Conservation (phyloP, 2,113 vertebrate genomes). For the Tyto alba region DNA sequence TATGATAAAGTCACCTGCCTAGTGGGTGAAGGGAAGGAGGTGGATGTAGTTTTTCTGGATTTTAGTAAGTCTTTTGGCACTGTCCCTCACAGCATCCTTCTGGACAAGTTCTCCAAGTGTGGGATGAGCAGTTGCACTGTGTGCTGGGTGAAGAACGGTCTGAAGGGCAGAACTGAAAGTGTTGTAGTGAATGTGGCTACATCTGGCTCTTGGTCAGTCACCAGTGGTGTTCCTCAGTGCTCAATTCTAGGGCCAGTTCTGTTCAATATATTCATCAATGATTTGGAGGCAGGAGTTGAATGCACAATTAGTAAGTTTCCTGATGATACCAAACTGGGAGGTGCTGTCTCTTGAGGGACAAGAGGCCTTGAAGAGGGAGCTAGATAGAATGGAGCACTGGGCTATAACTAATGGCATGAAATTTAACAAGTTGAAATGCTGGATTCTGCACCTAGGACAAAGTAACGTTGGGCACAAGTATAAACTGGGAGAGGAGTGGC, state of each 20-base stretch:
- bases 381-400: neutral
- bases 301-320: neutral
- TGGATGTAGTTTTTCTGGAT: neutral
- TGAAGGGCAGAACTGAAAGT: neutral
- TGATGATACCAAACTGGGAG: neutral
- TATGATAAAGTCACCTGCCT: neutral
- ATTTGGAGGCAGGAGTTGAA: neutral
- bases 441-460: neutral
- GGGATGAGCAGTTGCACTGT: neutral
- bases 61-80: neutral
- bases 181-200: neutral
- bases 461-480: neutral
- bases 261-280: neutral
- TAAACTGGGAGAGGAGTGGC: neutral
- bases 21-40: neutral
- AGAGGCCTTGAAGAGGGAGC: neutral
- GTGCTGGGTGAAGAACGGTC: neutral
- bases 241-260: neutral
- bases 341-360: neutral
- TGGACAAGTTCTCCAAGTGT: neutral
- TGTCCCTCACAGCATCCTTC: neutral
- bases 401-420: neutral
- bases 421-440: neutral
- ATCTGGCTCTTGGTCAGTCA: neutral
- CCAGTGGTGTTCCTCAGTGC: neutral